phyloP scores from a whole-genome alignment of 1,140 invertebrate species.

The Drosophila cardini region DNA sequence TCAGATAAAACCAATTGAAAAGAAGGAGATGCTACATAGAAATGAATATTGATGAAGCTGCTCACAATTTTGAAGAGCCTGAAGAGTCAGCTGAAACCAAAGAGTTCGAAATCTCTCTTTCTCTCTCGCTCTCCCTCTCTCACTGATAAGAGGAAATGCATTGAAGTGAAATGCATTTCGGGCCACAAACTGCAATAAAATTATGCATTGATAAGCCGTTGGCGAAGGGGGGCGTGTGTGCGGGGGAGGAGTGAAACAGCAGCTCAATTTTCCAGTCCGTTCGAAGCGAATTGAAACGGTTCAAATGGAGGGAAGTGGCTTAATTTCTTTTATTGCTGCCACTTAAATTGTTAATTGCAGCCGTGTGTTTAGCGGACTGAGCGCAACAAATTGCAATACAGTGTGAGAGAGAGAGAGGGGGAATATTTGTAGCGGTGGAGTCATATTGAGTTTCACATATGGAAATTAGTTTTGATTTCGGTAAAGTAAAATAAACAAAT shows the following conservation, averaged over 20 bases:
- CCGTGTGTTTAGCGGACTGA: constrained; percentile 25
- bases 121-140: neutral
- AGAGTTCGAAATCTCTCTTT: neutral
- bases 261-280: constrained; percentile 48
- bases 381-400: neutral
- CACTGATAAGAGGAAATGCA: constrained; percentile 22
- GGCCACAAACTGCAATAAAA: constrained; percentile 11
- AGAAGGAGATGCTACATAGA: constrained; percentile 30
- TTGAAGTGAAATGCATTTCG: constrained; percentile 6
- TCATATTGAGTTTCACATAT: constrained; percentile 57
- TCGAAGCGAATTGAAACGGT: constrained; percentile 35
- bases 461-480: constrained; percentile 63
- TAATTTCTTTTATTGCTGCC: constrained; percentile 69
- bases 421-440: neutral
- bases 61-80: neutral
- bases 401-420: neutral
- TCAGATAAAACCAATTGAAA: constrained; percentile 51
- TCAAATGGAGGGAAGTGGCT: constrained; percentile 36
- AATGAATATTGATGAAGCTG: constrained; percentile 45
- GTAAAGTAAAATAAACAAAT: constrained; percentile 49
- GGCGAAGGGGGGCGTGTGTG: neutral
- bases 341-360: constrained; percentile 73
- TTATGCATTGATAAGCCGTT: constrained; percentile 40
- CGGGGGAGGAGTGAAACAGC: neutral
- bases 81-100: neutral